Base-by-base conservation (phyloP, 37 sponge, comb jelly and placozoan species). In the Petrosia ficiformis region DNA sequence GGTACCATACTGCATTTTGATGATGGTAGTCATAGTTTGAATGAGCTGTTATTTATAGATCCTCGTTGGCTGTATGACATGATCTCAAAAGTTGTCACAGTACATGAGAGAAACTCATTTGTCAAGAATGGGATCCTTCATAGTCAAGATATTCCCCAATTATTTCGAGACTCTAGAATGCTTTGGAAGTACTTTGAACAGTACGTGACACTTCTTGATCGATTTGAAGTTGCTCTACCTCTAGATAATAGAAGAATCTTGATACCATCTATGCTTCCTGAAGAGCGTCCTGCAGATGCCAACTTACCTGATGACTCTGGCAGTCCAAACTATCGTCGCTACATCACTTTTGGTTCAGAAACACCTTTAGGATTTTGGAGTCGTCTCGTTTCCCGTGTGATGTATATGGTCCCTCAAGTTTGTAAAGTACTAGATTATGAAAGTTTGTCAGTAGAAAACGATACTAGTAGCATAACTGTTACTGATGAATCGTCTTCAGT, bases 21-120 rank as follows among this genome's bases (percentile, higher is more conserved):
- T 65, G 95, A 95, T 67, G 65, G 92, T 4, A 85, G 81, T 39
- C 84, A 86, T 78, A 81, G 83, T 48, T 76, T 95, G 2, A 71
- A 87, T 68, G 89, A 95, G 71, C 82, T 95, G 43, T 87, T 87
- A 71, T 95, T 95, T 59, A 67, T 90, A 43, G 92, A 95, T 39
- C 95, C 95, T 28, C 85, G 86, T 42, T 95, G 95, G 95, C 86
- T 95, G 25, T 91, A 89, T 89, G 0, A 86, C 59, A 80, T 92
- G 77, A 92, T 92, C 88, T 72, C 85, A 35, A 83, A 32, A 10
- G 54, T 92, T 57, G 77, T 92, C 29, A 86, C 86, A 22, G 76
- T 85, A 38, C 36, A 66, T 8, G 78, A 79, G 29, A 41, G 72
- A 39, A 80, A 87, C 65, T 74, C 80, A 0, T 83, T 54, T 43